Percentiles rank a stretch among this genome's conserved stretches.
These are phyloP conservation scores for Dryas iulia DNA, from an alignment of 1,140 invertebrate genomes.

Conservation along the genomic window DNA sequence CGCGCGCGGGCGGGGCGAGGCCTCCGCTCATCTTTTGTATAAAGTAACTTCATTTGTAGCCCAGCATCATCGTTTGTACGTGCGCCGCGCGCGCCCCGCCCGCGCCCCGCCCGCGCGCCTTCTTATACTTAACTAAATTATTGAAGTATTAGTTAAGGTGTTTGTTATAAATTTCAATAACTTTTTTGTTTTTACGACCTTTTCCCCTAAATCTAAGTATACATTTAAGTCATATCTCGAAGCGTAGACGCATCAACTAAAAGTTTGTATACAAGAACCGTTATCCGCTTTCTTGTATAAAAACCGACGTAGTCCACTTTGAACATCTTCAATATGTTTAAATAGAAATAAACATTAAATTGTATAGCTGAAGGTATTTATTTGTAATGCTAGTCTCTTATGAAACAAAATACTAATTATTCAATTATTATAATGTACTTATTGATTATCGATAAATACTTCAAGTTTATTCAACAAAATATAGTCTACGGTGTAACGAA, in stretches of 20 bases:
- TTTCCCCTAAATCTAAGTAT: conserved; percentile 77
- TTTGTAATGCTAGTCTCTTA: conserved; percentile 81
- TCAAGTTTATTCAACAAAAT: conserved; percentile 78
- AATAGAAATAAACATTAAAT: conserved; percentile 79
- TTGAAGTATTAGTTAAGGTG: conserved; percentile 78
- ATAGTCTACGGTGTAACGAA: conserved; percentile 77
- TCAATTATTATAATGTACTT: conserved; percentile 81
- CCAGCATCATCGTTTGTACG: conserved; percentile 43
- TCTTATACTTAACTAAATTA: conserved; percentile 69
- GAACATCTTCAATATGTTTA: conserved; percentile 78
- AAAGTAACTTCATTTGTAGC: conserved; percentile 68
- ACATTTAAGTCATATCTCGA: conserved; percentile 79
- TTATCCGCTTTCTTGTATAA: conserved; percentile 53
- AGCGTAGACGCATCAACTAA: conserved; percentile 67
- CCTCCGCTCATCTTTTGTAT: conserved; percentile 55
- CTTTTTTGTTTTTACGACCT: conserved; percentile 78
- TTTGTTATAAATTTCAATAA: conserved; percentile 80
- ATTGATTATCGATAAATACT: conserved; percentile 80
- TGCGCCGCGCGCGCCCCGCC: conserved; percentile 39
- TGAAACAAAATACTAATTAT: conserved; percentile 79
- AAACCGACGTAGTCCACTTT: conserved; percentile 72
- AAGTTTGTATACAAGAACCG: conserved; percentile 65
- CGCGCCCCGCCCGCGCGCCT: conserved; percentile 40
- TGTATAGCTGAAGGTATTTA: conserved; percentile 80
- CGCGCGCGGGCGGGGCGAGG: conserved; percentile 41